These are phyloP conservation scores for Tenthredo livida DNA, from an alignment of 2,888 invertebrate genomes.

Conservation along the genomic window DNA sequence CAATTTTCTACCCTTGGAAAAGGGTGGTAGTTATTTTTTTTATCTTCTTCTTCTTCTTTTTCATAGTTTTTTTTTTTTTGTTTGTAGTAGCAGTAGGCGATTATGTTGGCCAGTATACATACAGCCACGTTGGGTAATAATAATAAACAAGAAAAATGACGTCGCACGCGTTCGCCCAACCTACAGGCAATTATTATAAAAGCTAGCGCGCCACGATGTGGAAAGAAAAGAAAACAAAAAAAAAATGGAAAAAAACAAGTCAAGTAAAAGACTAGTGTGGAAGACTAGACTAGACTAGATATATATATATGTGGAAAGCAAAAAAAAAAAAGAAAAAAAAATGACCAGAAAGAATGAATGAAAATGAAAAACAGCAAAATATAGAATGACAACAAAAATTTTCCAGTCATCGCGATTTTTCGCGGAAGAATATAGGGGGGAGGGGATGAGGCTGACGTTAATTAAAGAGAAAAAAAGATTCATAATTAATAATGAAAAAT, in stretches of 20 bases:
- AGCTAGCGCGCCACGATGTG: constrained; percentile 47
- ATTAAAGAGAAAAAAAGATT: no score
- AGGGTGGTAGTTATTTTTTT: not conserved
- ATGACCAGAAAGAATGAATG: no score
- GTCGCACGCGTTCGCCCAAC: constrained; percentile 36
- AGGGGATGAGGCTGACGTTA: not conserved
- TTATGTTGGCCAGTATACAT: constrained; percentile 18
- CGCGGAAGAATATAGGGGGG: not conserved
- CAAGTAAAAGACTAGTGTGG: not conserved
- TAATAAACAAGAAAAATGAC: constrained; percentile 49
- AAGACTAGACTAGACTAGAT: constrained; percentile 24
- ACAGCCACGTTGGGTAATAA: constrained; percentile 35
- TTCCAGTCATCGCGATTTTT: not conserved
- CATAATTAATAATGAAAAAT: no score
- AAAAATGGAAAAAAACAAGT: no score
- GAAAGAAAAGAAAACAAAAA: not conserved
- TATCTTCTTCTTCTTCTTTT: not conserved
- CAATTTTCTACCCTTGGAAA: not conserved
- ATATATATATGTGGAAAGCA: not conserved
- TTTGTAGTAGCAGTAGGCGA: not conserved
- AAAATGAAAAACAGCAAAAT: not conserved
- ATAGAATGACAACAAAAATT: not conserved
- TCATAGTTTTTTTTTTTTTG: not conserved
- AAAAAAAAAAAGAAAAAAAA: constrained; percentile 24
- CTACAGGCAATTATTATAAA: constrained; percentile 55